Conservation (phyloP, 2,113 vertebrate genomes). For the Oostethus manadensis region DNA sequence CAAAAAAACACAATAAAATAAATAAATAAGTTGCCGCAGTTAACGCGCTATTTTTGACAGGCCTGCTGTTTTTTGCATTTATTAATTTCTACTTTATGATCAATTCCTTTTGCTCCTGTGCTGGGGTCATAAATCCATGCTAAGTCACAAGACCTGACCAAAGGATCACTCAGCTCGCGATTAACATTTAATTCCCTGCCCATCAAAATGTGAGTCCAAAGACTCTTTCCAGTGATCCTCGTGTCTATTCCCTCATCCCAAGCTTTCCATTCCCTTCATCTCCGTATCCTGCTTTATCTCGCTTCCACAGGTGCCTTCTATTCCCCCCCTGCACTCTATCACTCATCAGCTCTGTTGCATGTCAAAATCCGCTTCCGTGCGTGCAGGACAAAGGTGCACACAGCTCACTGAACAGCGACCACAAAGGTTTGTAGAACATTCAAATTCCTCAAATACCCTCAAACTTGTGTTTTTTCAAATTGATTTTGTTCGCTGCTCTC, state of each 20-base stretch:
- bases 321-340: constrained; percentile 29
- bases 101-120: constrained; percentile 21
- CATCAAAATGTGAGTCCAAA: constrained; percentile 43
- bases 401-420: constrained; percentile 26
- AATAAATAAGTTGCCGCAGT: no score
- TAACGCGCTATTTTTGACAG: no score
- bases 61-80: no score
- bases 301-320: constrained; percentile 26
- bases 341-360: constrained; percentile 33
- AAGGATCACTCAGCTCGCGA: constrained; percentile 50
- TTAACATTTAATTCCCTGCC: constrained; percentile 55
- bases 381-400: constrained; percentile 17
- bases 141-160: constrained; percentile 44
- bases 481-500: constrained; percentile 21
- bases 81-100: no score
- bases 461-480: constrained; percentile 30
- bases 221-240: constrained; percentile 1
- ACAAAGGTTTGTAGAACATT: constrained; percentile 15
- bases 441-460: constrained; percentile 37
- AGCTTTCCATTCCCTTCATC: constrained; percentile 6
- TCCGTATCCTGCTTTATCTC: constrained; percentile 15
- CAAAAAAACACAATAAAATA: no score
- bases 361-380: constrained; percentile 29
- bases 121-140: constrained; percentile 53
- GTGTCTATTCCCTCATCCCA: constrained; percentile 20